phyloP scores from a whole-genome alignment of 2,113 vertebrate genomes.

The Vombatus ursinus region DNA sequence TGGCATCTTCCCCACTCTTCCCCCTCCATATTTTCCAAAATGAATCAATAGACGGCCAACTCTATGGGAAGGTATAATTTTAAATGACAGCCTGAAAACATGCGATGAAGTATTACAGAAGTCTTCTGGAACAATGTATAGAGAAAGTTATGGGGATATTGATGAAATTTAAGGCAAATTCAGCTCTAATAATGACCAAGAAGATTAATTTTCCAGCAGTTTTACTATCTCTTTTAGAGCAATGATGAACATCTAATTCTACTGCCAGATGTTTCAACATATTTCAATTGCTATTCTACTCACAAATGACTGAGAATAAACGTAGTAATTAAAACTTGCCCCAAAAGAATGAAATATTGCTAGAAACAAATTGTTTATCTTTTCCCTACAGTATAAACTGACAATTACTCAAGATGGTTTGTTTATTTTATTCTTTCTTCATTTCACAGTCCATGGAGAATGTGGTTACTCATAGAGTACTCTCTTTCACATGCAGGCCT shows the following conservation, averaged over 20 bases:
- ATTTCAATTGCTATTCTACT: background rate
- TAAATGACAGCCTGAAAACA: conserved; percentile 25
- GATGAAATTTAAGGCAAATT: background rate
- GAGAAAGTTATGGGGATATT: background rate
- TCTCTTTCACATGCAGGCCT: background rate
- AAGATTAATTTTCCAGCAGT: background rate
- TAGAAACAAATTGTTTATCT: background rate
- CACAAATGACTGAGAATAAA: background rate
- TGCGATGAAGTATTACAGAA: background rate
- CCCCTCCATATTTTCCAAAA: background rate
- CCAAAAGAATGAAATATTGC: background rate
- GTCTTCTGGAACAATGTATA: background rate
- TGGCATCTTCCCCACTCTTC: background rate
- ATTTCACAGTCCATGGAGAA: background rate
- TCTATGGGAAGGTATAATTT: conserved; percentile 22
- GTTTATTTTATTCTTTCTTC: conserved; percentile 16
- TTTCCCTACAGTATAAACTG: background rate
- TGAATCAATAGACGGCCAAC: background rate
- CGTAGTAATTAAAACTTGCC: background rate
- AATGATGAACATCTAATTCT: background rate
- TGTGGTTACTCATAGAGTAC: background rate
- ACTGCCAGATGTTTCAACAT: background rate
- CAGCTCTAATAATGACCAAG: background rate
- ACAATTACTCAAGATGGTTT: conserved; percentile 14
- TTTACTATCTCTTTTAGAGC: background rate